These are phyloP conservation scores for Haliaeetus leucogaster DNA, from an alignment of 2,113 vertebrate species.

Conservation along the genomic window DNA sequence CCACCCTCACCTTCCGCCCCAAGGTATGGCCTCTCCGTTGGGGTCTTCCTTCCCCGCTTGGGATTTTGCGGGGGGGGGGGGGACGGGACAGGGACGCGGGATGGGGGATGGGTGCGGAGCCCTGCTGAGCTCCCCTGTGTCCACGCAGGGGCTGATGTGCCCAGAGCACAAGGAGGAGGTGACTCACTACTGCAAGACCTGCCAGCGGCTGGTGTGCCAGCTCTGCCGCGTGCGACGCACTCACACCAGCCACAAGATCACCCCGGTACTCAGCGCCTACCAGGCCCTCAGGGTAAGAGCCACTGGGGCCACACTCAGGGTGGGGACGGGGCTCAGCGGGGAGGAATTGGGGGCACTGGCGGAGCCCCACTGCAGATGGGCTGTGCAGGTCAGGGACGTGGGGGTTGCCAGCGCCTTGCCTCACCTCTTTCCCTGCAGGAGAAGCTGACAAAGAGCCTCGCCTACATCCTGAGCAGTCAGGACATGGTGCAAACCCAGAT, in stretches of 20 bases:
- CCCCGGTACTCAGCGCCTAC: slow-evolving; percentile 89
- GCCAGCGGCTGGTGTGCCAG: slow-evolving; percentile 88
- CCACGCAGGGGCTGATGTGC: slow-evolving; percentile 85
- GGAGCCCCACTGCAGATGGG: background rate
- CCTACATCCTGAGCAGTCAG: slow-evolving; percentile 91
- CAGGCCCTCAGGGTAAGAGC: slow-evolving; percentile 88
- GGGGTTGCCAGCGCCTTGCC: fast-evolving
- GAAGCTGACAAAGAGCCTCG: slow-evolving; percentile 88
- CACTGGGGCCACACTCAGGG: fast-evolving
- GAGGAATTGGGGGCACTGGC: background rate
- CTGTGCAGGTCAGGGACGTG: fast-evolving
- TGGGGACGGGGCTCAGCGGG: fast-evolving
- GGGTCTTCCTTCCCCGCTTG: fast-evolving
- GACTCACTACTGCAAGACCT: slow-evolving; percentile 91
- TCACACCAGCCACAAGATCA: slow-evolving; percentile 91
- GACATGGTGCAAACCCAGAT: slow-evolving; percentile 91
- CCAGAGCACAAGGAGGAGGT: slow-evolving; percentile 93
- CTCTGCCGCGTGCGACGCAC: slow-evolving; percentile 88
- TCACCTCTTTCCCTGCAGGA: slow-evolving; percentile 75
- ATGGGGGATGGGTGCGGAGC: fast-evolving
- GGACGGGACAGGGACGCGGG: no score
- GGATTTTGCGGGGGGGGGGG: background rate
- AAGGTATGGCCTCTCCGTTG: slow-evolving; percentile 71
- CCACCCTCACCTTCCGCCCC: slow-evolving; percentile 91
- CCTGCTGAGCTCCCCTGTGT: background rate